Evolutionary conservation across 2,113 vertebrate species (phyloP), one percentile per base, ranked within the genome.

Genomic region (Actenoides hombroni): DNA sequence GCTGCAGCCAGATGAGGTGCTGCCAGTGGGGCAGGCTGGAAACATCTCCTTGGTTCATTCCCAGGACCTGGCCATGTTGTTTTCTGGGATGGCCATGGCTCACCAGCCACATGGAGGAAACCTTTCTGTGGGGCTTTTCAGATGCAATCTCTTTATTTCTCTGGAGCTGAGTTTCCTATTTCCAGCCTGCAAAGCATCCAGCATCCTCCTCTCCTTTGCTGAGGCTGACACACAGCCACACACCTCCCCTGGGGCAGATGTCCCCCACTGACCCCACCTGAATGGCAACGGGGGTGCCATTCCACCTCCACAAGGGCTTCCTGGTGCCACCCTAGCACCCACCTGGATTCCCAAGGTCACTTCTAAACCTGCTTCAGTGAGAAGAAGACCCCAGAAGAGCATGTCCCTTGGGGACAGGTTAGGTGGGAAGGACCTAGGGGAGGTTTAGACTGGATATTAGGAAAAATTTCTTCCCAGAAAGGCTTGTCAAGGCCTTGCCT

Each of bases 161-260:
- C 67, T 21, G 42, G 6, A 44, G 33, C 35, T 15, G 10, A 20
- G 75, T 81, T 67, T 37, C 37, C 61, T 46, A 20, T 63, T 86
- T 46, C 23, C 33, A 15, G 16, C 7, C 17, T 4, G 0, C 0
- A 0, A 26, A 63, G 8, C 25, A 16, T 9, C 18, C 14, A 26
- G 15, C 35, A 77, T 14, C 59, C 18, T 86, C 15, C 12, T 11
- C 5, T 67, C 44, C 54, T 69, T 29, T 2, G 0, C 40, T 3
- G 3, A 82, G 65, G 17, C 35, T 60, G 46, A 46, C 37, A 39
- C n/a, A 28, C 2, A 2, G 12, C n/a, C 26, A 35, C 24, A 21
- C 23, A 6, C 4, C 31, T 51, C 33, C 33, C 26, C n/a, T 3
- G 40, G 24, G 9, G 18, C 33, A 49, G 40, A 25, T 2, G 1